Conservation (phyloP, 2,888 invertebrate species). For the Acholoe squamosa region DNA sequence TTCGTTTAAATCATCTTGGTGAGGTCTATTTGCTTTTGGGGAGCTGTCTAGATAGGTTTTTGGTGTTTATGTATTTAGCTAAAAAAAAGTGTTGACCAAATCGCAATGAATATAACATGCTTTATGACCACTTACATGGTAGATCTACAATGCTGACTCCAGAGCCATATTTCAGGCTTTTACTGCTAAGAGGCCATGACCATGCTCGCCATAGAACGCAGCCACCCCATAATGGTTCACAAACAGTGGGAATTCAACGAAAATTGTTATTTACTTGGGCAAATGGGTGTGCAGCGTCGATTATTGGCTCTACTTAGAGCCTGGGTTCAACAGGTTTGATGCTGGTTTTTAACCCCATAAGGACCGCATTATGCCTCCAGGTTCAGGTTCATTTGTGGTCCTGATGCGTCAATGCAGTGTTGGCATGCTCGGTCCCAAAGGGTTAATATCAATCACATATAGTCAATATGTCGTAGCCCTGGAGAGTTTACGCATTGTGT, state of each 20-base stretch:
- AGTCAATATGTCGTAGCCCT: too few relatives aligned
- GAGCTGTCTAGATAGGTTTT: neutral
- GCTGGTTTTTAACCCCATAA: too few relatives aligned
- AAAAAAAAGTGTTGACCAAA: neutral
- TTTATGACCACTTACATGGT: neutral
- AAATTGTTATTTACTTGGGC: slow-evolving; percentile 6
- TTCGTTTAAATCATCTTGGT: neutral
- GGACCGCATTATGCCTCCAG: too few relatives aligned
- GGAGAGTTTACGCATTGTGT: too few relatives aligned
- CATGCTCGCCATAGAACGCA: neutral
- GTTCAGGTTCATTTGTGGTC: too few relatives aligned
- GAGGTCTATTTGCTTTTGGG: neutral
- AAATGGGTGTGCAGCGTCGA: neutral
- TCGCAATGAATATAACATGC: neutral
- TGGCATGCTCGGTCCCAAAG: too few relatives aligned
- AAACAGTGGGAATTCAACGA: neutral
- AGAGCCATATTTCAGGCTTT: neutral
- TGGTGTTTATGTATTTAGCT: too few relatives aligned
- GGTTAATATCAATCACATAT: too few relatives aligned
- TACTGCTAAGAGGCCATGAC: neutral
- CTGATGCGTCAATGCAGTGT: too few relatives aligned
- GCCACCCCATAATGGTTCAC: neutral
- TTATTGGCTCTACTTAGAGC: neutral
- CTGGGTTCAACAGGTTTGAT: too few relatives aligned
- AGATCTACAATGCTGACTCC: neutral